phyloP scores from a whole-genome alignment of 2,113 vertebrate species.

The Pomatostomus ruficeps region DNA sequence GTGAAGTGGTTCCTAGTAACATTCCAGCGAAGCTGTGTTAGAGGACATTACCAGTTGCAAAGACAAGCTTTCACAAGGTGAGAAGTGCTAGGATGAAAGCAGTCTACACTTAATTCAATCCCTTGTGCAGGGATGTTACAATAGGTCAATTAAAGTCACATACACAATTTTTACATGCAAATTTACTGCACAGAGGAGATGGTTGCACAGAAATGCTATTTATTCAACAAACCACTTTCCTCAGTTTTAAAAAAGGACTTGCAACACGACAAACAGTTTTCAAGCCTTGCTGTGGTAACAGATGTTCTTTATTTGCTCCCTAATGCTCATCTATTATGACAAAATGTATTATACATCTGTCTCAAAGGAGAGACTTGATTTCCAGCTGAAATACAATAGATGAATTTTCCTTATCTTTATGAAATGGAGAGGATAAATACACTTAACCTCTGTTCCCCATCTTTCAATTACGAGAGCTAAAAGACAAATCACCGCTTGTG shows the following conservation, averaged over 20 bases:
- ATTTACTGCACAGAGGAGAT: background rate
- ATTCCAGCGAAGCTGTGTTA: background rate
- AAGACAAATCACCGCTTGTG: background rate
- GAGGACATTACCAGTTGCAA: background rate
- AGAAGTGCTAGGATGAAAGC: background rate
- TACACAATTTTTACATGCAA: background rate
- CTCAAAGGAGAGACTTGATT: background rate
- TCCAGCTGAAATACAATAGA: background rate
- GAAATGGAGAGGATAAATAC: slow-evolving; percentile 1
- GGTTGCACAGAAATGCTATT: background rate
- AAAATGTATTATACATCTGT: background rate
- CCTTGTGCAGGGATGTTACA: background rate
- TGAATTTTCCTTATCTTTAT: background rate
- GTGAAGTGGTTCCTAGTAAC: background rate
- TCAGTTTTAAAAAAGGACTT: background rate
- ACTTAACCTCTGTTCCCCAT: background rate
- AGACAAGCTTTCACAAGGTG: background rate
- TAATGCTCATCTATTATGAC: background rate
- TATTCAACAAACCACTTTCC: background rate
- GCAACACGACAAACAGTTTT: background rate
- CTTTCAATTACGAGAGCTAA: background rate
- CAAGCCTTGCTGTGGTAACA: background rate
- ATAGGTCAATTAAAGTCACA: background rate
- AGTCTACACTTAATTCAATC: background rate
- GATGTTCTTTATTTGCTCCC: background rate